phyloP scores from a whole-genome alignment of 2,113 vertebrate genomes.

The Camelus bactrianus region DNA sequence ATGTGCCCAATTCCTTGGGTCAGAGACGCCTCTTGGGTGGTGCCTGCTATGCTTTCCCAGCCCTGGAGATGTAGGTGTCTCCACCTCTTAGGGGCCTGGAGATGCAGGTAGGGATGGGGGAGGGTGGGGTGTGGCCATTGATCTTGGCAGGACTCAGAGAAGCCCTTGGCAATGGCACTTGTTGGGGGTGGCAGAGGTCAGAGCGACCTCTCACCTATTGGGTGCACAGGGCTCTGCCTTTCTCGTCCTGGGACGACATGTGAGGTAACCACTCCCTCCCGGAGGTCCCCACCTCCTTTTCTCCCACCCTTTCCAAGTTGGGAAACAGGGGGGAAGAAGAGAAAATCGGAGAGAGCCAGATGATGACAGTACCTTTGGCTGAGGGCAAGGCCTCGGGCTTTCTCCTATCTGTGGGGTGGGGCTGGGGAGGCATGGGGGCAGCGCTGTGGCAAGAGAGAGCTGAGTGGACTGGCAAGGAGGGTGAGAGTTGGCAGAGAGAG shows the following conservation, averaged over 20 bases:
- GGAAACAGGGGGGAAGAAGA: slow-evolving; percentile 35
- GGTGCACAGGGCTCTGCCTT: not conserved
- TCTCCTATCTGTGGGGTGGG: not conserved
- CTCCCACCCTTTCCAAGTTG: slow-evolving; percentile 24
- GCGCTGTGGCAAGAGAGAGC: not conserved
- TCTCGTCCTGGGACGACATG: not conserved
- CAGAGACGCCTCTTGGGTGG: slow-evolving; percentile 65
- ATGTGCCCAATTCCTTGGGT: not conserved
- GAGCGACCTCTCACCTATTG: not conserved
- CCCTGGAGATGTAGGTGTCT: not conserved
- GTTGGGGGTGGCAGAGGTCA: not conserved
- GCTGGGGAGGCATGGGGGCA: too few species aligned
- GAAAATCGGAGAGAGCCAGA: not conserved
- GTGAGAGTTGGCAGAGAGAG: not conserved
- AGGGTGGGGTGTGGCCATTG: not conserved
- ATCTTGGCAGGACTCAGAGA: not conserved
- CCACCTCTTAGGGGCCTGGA: not conserved
- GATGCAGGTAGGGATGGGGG: not conserved
- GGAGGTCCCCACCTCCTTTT: not conserved
- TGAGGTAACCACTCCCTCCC: not conserved
- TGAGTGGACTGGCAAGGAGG: slow-evolving; percentile 24
- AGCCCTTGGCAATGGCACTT: not conserved
- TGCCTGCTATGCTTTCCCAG: not conserved
- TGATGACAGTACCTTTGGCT: not conserved
- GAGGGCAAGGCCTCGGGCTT: not conserved